These are phyloP conservation scores for Allolobophora icterica DNA, from an alignment of 2,888 invertebrate genomes.

Conservation along the genomic window DNA sequence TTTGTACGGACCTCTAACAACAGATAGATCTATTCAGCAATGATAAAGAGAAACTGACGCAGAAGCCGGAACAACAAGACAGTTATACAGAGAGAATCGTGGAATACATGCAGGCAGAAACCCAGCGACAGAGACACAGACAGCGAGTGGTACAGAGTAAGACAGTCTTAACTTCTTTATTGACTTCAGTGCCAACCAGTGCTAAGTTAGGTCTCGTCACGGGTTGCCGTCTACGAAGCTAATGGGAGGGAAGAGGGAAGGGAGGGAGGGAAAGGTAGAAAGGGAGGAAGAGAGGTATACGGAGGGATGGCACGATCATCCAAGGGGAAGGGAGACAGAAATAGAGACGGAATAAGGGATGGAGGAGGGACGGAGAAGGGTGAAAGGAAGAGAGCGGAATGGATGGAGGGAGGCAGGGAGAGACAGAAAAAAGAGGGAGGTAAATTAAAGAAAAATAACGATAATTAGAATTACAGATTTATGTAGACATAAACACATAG, in stretches of 20 bases:
- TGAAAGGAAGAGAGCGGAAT: not conserved
- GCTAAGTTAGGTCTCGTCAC: not conserved
- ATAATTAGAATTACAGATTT: not conserved
- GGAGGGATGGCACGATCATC: not conserved
- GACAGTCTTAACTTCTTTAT: not conserved
- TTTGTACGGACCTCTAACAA: too few relatives aligned
- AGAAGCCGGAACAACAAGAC: too few relatives aligned
- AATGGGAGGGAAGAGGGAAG: not conserved
- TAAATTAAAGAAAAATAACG: not conserved
- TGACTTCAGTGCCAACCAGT: conserved; percentile 6
- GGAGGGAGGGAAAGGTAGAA: not conserved
- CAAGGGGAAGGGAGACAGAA: not conserved
- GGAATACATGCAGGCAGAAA: too few relatives aligned
- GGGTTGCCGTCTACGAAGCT: not conserved
- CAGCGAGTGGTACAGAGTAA: not conserved
- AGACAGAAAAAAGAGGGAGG: not conserved
- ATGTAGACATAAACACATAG: not conserved
- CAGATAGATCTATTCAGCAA: too few relatives aligned
- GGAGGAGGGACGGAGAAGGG: not conserved
- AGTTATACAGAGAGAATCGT: too few relatives aligned
- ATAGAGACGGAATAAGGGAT: not conserved
- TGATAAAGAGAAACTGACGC: too few relatives aligned
- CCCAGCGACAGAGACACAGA: too few relatives aligned
- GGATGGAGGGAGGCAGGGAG: not conserved
- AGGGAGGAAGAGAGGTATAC: not conserved